Evolutionary conservation across 2,888 invertebrate genomes (phyloP), one percentile per base, ranked within the genome.

Genomic region (Linnaemya tessellans): DNA sequence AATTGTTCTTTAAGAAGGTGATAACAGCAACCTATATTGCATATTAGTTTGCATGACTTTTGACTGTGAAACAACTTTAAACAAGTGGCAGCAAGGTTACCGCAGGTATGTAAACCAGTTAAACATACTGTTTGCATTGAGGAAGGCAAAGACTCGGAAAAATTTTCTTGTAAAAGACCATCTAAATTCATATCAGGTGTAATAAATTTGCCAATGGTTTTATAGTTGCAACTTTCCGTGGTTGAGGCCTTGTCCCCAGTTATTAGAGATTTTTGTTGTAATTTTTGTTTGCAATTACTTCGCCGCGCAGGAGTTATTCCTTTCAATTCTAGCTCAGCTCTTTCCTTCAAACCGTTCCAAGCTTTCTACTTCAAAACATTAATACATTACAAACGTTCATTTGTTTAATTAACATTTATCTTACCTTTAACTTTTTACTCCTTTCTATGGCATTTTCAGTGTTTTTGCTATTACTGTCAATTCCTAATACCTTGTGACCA

Each of bases 11-110:
- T 94, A 22, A 98, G 92, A 1, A 96, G 93, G 92, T 98, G 97
- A 93, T 98, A 98, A 90, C 98, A 98, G 91, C 98, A 98, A 0
- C 97, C 97, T 49, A 98, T 96, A 90, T 96, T 96, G 89, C 97
- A 96, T 0, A 98, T 90, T 0, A 94, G 94, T 80, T 93, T 93
- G 0, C 95, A 93, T 35, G 93, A 90, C 0, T 93, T 79, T 81
- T 94, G 94, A 0, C 92, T 88, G 4, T 93, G 90, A 90, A 97
- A 98, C 15, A 97, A 93, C 84, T 94, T 94, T 0, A 98, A 92
- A 54, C 95, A 95, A 13, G 95, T 95, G 1, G 97, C 93, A 0
- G 96, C 96, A 8, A 98, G 93, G 92, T 96, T 95, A 0, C 98
- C 98, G 91, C 98, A 98, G 0, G 98, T 97, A 90, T 98, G 98